Evolutionary conservation across 2,797 vertebrate genomes (phyloP), one percentile per base, ranked within the genome.

Genomic region (Euthynnus affinis): DNA sequence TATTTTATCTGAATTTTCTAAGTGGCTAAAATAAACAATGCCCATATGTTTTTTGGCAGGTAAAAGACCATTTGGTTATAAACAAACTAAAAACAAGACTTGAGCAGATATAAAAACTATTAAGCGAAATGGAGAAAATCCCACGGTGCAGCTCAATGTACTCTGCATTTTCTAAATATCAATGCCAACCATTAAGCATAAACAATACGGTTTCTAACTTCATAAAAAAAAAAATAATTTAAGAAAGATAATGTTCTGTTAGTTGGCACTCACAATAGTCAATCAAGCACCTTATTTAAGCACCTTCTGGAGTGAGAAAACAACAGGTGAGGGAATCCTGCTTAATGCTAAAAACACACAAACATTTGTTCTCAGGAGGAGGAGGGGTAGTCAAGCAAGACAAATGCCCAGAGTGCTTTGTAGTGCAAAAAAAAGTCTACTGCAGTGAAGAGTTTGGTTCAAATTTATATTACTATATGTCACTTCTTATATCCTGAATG

Each of bases 271-370:
- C 76, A 73, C 73, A 79, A 32, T 9, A 83, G 83, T 84, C 76
- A 83, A 46, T 80, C 71, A 84, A 70, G n/a, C n/a, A 74, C 18
- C 27, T 85, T 81, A 82, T 81, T 81, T 40, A 49, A 72, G 60
- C 69, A 32, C 75, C 59, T 71, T 51, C 51, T 40, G 42, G 51
- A 59, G 89, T 90, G 78, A 82, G 80, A 88, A 89, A 91, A 88
- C 88, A 92, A 89, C 91, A 94, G 92, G 87, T 90, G 93, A 91
- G 70, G 80, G 82, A 88, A 85, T 82, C 82, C 82, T 55, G 74
- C 71, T 82, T 84, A 77, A 86, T 64, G 81, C 80, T 83, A 75
- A 84, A 92, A 88, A 89, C 83, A 88, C 86, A 87, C 74, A 62
- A 81, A 89, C 90, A 90, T 94, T 93, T 91, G 87, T 87, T 79